phyloP scores from a whole-genome alignment of 2,113 vertebrate species.

The Alligator mississippiensis region DNA sequence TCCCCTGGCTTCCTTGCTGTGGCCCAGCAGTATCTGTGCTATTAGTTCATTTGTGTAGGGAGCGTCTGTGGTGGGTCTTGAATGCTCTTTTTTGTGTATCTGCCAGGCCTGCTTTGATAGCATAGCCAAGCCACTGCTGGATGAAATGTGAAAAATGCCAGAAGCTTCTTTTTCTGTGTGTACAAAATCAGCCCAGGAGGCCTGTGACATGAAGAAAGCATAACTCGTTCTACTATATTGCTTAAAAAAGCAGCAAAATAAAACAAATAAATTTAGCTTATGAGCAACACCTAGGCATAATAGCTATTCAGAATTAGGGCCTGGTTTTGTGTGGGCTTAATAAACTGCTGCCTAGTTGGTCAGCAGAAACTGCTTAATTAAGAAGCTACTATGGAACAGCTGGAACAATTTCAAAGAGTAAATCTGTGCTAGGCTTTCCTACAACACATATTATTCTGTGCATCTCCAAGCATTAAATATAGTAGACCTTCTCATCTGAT shows the following conservation, averaged over 20 bases:
- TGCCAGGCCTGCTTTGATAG: conserved; percentile 79
- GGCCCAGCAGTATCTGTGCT: conserved; percentile 70
- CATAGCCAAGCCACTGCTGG: conserved; percentile 79
- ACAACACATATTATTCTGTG: background rate
- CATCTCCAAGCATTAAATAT: background rate
- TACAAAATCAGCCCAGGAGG: conserved; percentile 59
- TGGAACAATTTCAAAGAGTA: background rate
- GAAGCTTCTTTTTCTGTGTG: conserved; percentile 69
- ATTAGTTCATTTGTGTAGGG: conserved; percentile 76
- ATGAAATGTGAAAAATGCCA: conserved; percentile 78
- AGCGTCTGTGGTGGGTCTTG: conserved; percentile 80
- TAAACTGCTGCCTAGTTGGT: background rate
- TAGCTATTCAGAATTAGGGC: background rate
- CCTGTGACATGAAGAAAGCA: conserved; percentile 44
- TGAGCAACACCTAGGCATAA: conserved; percentile 19
- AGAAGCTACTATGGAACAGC: background rate
- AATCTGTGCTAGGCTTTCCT: background rate
- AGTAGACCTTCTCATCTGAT: background rate
- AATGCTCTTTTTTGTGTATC: conserved; percentile 60
- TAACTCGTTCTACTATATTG: conserved; percentile 12
- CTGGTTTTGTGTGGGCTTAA: background rate
- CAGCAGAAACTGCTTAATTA: background rate
- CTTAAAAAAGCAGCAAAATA: conserved; percentile 3
- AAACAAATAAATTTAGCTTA: conserved; percentile 42
- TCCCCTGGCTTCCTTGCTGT: conserved; percentile 74